Base-by-base conservation (phyloP, 37 sponge, comb jelly and placozoan species). In the Oscarella lobularis region DNA sequence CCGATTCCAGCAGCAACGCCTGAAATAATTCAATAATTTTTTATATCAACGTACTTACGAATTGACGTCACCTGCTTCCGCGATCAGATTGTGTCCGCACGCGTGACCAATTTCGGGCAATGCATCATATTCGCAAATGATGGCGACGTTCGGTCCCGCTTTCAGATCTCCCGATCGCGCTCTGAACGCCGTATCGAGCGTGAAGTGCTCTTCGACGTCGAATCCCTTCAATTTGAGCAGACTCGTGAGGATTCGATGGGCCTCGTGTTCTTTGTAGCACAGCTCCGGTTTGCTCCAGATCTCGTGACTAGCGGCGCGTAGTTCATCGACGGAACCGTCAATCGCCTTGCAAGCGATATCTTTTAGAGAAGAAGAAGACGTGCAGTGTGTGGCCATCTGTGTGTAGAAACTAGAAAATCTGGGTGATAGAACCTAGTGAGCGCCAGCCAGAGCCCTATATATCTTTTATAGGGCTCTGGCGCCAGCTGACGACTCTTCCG, bases 11-110 rank as follows among this genome's bases (percentile, higher is more conserved):
- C 95, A 41, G 88, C 95, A 30, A 90, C 48, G 33, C 91, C 71
- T 68, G 31, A 4, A 68, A n/a, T n/a, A n/a, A n/a, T n/a, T n/a
- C n/a, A n/a, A n/a, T n/a, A n/a, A n/a, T n/a, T n/a, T n/a, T n/a
- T n/a, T n/a, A n/a, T n/a, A n/a, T n/a, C n/a, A n/a, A n/a, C n/a
- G n/a, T n/a, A n/a, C n/a, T n/a, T n/a, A n/a, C n/a, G n/a, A n/a
- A n/a, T n/a, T n/a, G n/a, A n/a, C n/a, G n/a, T n/a, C n/a, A 68
- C 94, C 94, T 29, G 94, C 88, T 77, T 94, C 91, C 54, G 95
- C 91, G 73, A 94, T 94, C 39, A 94, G 80, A 75, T 94, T 94
- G 75, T 94, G 95, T 5, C 95, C 95, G 72, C 95, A 94, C 35
- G 95, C 95, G 41, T 94, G 95, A 2, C 95, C 95, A 36, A 94